phyloP scores from a whole-genome alignment of 2,113 vertebrate genomes.

The Crotalus tigris region DNA sequence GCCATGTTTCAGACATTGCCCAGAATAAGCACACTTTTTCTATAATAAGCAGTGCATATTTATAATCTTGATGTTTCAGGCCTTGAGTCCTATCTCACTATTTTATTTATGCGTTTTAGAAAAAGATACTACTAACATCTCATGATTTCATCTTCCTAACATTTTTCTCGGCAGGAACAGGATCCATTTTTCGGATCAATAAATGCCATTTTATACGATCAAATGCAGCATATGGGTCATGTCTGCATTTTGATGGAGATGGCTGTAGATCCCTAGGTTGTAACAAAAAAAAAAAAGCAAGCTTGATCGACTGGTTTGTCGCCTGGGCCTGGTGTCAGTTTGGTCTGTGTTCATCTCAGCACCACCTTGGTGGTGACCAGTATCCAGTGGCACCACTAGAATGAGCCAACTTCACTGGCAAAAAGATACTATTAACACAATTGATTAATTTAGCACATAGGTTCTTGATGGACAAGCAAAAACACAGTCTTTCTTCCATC shows the following conservation, averaged over 20 bases:
- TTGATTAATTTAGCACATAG: not conserved
- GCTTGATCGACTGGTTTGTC: not conserved
- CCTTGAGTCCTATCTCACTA: not conserved
- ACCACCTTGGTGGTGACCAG: not conserved
- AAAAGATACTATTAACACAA: not conserved
- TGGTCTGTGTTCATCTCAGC: not conserved
- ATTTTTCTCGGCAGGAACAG: not conserved
- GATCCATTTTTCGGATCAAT: not conserved
- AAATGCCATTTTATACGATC: not conserved
- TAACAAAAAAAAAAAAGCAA: not conserved
- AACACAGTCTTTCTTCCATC: constrained; percentile 19
- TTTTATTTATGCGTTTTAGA: not conserved
- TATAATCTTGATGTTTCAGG: not conserved
- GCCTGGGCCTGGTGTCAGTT: not conserved
- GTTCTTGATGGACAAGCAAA: not conserved
- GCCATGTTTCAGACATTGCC: not conserved
- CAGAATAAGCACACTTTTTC: not conserved
- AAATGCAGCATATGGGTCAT: not conserved
- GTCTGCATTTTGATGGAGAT: not conserved
- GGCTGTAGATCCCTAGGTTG: not conserved
- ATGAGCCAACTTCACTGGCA: not conserved
- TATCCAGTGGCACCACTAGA: not conserved
- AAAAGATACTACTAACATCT: not conserved
- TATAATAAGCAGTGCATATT: not conserved
- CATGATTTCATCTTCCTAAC: not conserved